Base-by-base conservation (phyloP, 2,888 invertebrate genomes). In the Trilocha varians region DNA sequence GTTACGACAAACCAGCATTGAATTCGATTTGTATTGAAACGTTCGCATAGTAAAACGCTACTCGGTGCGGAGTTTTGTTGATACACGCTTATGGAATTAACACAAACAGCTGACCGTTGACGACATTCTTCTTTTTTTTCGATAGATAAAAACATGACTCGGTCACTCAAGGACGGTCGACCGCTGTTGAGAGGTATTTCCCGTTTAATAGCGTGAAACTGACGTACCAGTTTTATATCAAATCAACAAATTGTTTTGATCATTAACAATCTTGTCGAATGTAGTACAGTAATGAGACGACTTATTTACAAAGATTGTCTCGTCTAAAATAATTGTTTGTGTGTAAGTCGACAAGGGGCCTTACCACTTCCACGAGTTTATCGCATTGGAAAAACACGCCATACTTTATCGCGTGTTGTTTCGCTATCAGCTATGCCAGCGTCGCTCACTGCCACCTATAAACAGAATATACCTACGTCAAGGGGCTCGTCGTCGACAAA, bases 101-200 rank as follows among this genome's bases (percentile, higher is more conserved):
- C 75, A 75, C 74, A 76, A 83, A 84, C 84, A 83, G 83, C 83
- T 84, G 84, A 83, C 78, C 70, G 78, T 66, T 63, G 70, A 65
- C 73, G 68, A 70, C 70, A 74, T 75, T 67, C 68, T 71, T 73
- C 71, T 73, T 80, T 74, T 63, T 25, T 76, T n/a, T 75, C 70
- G 67, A 70, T 66, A 66, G 75, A 79, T 77, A 79, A 83, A 79
- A 78, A 76, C 71, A 71, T 74, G 77, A 77, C 78, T 68, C 79
- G 79, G 79, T 79, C 78, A 75, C 64, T 73, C 80, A 83, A 84
- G 84, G 84, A 83, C 83, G 78, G 64, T 61, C 63, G 65, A 59
- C 64, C 62, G 67, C 67, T 70, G 72, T 64, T 65, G 63, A 71
- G 65, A 67, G 66, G 72, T 74, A 72, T 75, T 79, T 78, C 79